Conservation (phyloP, 2,888 invertebrate species). For the Noctua comes region DNA sequence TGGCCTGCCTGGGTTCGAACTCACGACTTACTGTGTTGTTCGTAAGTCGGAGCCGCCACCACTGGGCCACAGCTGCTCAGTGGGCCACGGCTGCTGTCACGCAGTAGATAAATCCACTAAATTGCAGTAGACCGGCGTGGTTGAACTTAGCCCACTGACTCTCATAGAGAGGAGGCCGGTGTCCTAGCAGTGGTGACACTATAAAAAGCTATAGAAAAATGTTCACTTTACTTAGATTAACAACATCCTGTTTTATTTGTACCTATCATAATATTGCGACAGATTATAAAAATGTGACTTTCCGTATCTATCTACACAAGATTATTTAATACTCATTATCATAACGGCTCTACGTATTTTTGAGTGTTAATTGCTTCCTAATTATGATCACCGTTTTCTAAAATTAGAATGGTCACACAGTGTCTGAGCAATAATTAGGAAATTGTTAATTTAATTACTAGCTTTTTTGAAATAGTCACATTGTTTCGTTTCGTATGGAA, state of each 20-base stretch:
- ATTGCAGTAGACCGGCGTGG: not conserved
- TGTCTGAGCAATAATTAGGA: not conserved
- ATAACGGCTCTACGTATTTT: not conserved
- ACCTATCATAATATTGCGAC: not conserved
- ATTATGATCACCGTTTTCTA: not conserved
- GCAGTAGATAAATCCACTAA: not conserved
- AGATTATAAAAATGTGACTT: not conserved
- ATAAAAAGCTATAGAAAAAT: not conserved
- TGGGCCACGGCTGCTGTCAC: not conserved
- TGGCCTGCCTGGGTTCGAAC: no score
- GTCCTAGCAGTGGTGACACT: not conserved
- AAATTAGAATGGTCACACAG: not conserved
- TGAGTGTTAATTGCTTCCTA: constrained; percentile 14
- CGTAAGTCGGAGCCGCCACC: no score
- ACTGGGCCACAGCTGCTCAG: no score
- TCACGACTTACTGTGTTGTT: no score
- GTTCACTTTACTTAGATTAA: not conserved
- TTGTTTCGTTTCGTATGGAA: not conserved
- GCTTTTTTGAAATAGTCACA: not conserved
- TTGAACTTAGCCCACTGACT: not conserved
- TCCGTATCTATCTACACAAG: not conserved
- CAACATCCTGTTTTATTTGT: not conserved
- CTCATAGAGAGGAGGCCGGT: not conserved
- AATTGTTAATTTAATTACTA: not conserved
- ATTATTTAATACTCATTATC: constrained; percentile 8